A percentile compares a stretch with the other conserved stretches of the same genome.
Conservation (phyloP, 2,888 invertebrate genomes). For the Acleris literana region DNA sequence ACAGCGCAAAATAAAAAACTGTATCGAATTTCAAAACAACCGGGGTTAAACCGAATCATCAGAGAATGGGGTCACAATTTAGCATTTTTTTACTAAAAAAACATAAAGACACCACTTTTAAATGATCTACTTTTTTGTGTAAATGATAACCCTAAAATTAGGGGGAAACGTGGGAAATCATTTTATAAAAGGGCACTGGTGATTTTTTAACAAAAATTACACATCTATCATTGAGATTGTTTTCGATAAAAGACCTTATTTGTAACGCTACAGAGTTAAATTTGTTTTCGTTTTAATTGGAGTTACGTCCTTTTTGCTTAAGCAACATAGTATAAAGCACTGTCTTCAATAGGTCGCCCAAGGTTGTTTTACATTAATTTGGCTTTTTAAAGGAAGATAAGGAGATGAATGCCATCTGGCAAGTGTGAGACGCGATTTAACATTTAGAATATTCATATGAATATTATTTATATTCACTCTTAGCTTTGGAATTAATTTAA, state of each 20-base stretch:
- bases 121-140: slow-evolving; percentile 70
- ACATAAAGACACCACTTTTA: slow-evolving; percentile 68
- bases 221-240: too few species aligned
- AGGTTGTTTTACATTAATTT: slow-evolving; percentile 68
- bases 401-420: slow-evolving; percentile 23
- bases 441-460: slow-evolving; percentile 9
- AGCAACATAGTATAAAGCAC: too few species aligned
- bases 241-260: too few species aligned
- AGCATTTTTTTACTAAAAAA: slow-evolving; percentile 54
- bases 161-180: slow-evolving; percentile 76
- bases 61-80: slow-evolving; percentile 74
- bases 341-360: slow-evolving; percentile 50
- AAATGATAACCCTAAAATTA: slow-evolving; percentile 77
- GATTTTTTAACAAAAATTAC: too few species aligned
- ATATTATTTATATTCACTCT: slow-evolving; percentile 13
- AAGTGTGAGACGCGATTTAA: slow-evolving; percentile 22
- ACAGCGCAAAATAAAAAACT: slow-evolving; percentile 50
- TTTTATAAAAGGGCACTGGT: slow-evolving; percentile 50
- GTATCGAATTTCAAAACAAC: slow-evolving; percentile 77
- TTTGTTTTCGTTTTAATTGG: too few species aligned
- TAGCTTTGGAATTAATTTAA: neutral
- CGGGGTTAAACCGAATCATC: slow-evolving; percentile 74
- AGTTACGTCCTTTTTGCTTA: too few species aligned
- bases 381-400: slow-evolving; percentile 41
- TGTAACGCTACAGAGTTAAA: too few species aligned